Evolutionary conservation across 2,113 vertebrate genomes (phyloP), one percentile per base, ranked within the genome.

Genomic region (Pipra filicauda): DNA sequence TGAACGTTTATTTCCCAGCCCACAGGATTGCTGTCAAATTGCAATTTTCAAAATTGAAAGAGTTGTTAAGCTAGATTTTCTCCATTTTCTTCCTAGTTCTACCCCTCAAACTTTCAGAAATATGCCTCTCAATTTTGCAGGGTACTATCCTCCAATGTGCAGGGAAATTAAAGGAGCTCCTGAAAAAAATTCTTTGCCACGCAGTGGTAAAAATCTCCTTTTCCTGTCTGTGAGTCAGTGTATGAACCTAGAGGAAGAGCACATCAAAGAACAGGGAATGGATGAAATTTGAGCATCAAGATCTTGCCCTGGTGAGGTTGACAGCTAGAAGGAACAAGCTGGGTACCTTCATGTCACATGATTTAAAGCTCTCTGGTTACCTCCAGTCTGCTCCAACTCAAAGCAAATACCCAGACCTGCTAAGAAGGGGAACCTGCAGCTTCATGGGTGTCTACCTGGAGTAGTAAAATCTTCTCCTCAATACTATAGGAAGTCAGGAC

Each of bases 11-110:
- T 97, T 97, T 97, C 91, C 90, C 85, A 97, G 95, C 85, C 94
- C 85, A 95, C 92, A 72, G 82, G 90, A 96, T 96, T 97, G 97
- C 96, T 97, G 97, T 97, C 96, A 97, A 96, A 97, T 97, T 97
- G 94, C 88, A 92, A 96, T 97, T 96, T 97, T 94, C 88, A 59
- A 92, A 97, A 97, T 96, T 96, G 97, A 96, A 96, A 94, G 96
- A 97, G 96, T 93, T 4, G 88, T 96, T 96, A 94, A 95, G 93
- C 73, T 93, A 95, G 95, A 96, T 97, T 96, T 95, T 62, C 95
- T 72, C 95, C 88, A 97, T 96, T 97, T 97, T 96, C 95, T 87
- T 94, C 74, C 85, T 78, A 37, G 35, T 90, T 93, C 92, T 96
- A 89, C 76, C 88, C 85, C 72, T 95, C 89, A 97, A 96, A 97